Evolutionary conservation across 2,113 vertebrate species (phyloP).

Genomic region (Mesitornis unicolor): DNA sequence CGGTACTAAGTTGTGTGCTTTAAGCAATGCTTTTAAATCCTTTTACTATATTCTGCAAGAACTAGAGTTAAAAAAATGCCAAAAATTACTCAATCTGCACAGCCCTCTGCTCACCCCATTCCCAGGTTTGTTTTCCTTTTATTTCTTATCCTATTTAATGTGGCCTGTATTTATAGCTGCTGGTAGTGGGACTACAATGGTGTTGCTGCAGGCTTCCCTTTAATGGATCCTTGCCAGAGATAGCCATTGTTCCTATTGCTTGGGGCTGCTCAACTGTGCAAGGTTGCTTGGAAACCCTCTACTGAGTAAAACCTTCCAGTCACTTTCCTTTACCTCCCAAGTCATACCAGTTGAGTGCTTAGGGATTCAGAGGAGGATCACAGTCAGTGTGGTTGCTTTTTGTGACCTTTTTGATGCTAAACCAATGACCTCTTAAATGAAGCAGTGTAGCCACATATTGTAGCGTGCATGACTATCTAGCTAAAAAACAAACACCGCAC

Average conservation of each 20-base stretch:
- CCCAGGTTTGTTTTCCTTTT: conserved; percentile 33
- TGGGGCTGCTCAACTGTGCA: conserved; percentile 68
- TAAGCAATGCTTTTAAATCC: background rate
- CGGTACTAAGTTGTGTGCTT: background rate
- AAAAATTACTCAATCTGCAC: background rate
- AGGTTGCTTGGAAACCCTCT: conserved; percentile 75
- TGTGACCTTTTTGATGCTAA: conserved; percentile 56
- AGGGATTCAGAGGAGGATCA: conserved; percentile 58
- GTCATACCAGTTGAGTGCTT: conserved; percentile 11
- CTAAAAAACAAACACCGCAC: background rate
- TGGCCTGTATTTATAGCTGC: background rate
- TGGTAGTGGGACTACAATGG: conserved; percentile 6
- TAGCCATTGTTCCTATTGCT: conserved; percentile 65
- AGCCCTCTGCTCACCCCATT: background rate
- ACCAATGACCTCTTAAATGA: conserved; percentile 59
- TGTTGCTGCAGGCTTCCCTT: conserved; percentile 47
- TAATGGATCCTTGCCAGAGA: conserved; percentile 64
- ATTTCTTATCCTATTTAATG: conserved; percentile 34
- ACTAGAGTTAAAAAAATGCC: background rate
- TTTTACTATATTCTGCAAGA: background rate
- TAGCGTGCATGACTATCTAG: background rate
- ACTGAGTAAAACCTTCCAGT: conserved; percentile 46
- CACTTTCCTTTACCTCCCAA: conserved; percentile 55
- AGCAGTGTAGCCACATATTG: background rate
- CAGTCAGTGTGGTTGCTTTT: conserved; percentile 46